Evolutionary conservation across 1,140 invertebrate genomes (phyloP).

Genomic region (Chionoecetes opilio): DNA sequence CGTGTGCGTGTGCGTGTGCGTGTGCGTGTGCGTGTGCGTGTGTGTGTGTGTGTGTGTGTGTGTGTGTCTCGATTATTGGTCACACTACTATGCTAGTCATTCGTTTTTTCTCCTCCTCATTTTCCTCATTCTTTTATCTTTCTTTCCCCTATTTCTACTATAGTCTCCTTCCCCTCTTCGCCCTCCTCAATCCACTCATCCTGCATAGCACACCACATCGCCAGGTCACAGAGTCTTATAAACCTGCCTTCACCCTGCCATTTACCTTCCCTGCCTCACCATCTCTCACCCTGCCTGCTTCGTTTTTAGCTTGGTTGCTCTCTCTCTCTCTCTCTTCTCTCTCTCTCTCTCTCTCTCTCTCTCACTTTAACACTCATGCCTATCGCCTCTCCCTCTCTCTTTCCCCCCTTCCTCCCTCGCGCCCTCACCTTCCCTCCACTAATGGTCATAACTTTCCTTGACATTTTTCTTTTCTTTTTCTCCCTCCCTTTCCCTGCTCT

Average conservation of each 20-base stretch:
- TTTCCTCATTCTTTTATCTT: no score
- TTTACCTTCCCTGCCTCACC: neutral
- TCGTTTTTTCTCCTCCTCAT: no score
- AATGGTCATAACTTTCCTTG: slow-evolving; percentile 7
- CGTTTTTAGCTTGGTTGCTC: neutral
- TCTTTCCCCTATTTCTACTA: no score
- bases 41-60: neutral
- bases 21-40: neutral
- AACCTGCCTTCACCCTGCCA: neutral
- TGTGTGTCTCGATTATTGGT: neutral
- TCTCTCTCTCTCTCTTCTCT: neutral
- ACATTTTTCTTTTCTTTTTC: neutral
- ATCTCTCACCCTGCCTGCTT: neutral
- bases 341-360: neutral
- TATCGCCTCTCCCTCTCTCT: neutral
- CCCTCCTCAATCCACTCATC: no score
- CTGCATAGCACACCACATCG: no score
- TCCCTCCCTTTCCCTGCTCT: neutral
- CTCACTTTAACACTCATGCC: neutral
- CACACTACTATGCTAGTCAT: no score
- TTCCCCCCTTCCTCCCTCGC: neutral
- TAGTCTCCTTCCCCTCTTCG: no score
- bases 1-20: neutral
- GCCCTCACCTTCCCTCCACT: neutral
- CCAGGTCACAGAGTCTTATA: no score